Percentiles rank a stretch among this genome's conserved stretches.
These are phyloP conservation scores for Penaeus vannamei DNA, from an alignment of 1,140 invertebrate genomes.

Conservation along the genomic window DNA sequence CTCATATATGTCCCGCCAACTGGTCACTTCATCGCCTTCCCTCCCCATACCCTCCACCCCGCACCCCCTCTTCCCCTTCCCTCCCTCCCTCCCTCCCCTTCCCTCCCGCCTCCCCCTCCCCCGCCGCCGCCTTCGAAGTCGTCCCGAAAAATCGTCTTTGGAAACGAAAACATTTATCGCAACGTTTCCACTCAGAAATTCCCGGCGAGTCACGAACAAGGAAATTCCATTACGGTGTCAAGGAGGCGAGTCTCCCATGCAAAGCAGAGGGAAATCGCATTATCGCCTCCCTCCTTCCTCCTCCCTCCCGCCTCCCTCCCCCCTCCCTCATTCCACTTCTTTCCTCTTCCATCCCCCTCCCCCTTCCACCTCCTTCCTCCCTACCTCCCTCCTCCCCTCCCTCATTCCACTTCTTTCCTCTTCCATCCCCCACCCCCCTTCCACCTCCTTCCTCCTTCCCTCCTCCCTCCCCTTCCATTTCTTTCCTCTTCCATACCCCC, in stretches of 20 bases:
- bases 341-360: neutral
- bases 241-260: constrained; percentile 54
- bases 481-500: neutral
- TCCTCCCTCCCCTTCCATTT: neutral
- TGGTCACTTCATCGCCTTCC: constrained; percentile 1
- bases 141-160: too few relatives aligned
- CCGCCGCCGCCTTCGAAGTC: neutral
- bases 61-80: too few relatives aligned
- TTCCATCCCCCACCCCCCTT: too few relatives aligned
- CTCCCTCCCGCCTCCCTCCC: constrained; percentile 2
- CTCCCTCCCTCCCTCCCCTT: neutral
- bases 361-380: neutral
- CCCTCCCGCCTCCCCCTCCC: neutral
- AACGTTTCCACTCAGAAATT: constrained; percentile 50
- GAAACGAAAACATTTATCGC: neutral
- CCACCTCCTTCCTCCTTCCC: too few relatives aligned
- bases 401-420: neutral
- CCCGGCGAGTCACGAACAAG: constrained; percentile 50
- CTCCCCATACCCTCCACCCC: constrained; percentile 1
- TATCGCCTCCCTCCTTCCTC: constrained; percentile 33
- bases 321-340: constrained; percentile 13
- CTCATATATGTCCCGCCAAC: neutral
- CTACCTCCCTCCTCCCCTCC: neutral
- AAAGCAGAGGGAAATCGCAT: constrained; percentile 60
- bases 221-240: constrained; percentile 61